phyloP scores from a whole-genome alignment of 2,113 vertebrate genomes.

The Indicator indicator region DNA sequence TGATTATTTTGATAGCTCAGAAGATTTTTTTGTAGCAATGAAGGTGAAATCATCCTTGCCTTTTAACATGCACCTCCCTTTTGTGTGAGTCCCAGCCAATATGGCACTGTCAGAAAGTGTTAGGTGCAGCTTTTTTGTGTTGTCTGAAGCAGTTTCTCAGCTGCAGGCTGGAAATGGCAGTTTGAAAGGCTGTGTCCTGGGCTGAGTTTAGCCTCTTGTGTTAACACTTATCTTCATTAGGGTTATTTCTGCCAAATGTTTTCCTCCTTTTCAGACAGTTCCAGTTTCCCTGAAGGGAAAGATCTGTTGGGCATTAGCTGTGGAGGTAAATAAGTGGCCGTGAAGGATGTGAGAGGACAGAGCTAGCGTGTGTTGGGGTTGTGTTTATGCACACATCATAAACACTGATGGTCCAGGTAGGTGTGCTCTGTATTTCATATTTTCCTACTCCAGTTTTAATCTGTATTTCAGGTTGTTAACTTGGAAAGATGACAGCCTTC shows the following conservation, averaged over 20 bases:
- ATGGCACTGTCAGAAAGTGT: conserved; percentile 54
- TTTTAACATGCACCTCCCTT: conserved; percentile 13
- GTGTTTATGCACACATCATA: neutral
- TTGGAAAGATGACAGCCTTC: neutral
- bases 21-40: neutral
- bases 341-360: neutral
- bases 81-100: conserved; percentile 36
- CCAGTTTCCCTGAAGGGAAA: neutral
- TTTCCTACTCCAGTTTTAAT: neutral
- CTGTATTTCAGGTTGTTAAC: neutral
- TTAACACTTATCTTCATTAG: conserved; percentile 49
- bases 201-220: conserved; percentile 11
- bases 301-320: neutral
- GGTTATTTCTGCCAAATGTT: conserved; percentile 28
- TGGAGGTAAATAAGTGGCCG: neutral
- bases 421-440: neutral
- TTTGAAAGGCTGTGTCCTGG: neutral
- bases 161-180: conserved; percentile 35
- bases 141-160: conserved; percentile 53
- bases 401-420: neutral
- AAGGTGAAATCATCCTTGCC: conserved; percentile 28
- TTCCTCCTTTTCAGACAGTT: conserved; percentile 24
- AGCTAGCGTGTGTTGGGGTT: neutral
- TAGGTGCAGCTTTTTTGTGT: conserved; percentile 57
- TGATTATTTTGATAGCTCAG: conserved; percentile 18